phyloP scores from a whole-genome alignment of 30 jellyfish, hydroid and myxozoan species.

The Turritopsis dohrnii region DNA sequence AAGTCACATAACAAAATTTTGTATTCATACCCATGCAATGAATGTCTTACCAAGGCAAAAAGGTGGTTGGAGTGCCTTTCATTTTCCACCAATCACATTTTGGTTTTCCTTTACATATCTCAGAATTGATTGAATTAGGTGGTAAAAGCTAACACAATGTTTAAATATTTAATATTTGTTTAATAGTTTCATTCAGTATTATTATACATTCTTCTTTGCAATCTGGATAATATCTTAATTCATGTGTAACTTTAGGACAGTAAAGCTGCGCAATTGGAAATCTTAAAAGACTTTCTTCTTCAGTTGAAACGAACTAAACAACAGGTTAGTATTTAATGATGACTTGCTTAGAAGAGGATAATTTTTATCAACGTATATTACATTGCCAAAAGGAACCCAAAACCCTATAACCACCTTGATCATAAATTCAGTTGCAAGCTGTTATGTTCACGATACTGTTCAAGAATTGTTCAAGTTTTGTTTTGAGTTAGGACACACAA shows the following conservation, averaged over 20 bases:
- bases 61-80: not conserved
- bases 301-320: slow-evolving; percentile 80
- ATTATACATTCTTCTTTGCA: too few species aligned
- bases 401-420: too few species aligned
- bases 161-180: too few species aligned
- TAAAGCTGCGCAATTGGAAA: slow-evolving; percentile 83
- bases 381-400: not conserved
- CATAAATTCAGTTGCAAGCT: too few species aligned
- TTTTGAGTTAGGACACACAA: too few species aligned
- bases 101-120: too few species aligned
- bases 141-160: too few species aligned
- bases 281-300: slow-evolving; percentile 71
- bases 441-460: too few species aligned
- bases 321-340: slow-evolving; percentile 64
- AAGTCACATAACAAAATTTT: slow-evolving; percentile 1
- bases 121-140: not conserved
- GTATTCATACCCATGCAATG: not conserved
- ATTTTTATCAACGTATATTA: too few species aligned
- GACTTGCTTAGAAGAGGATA: too few species aligned
- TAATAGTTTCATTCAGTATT: too few species aligned
- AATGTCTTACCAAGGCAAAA: not conserved
- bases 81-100: not conserved
- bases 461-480: too few species aligned
- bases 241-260: slow-evolving; percentile 47
- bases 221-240: not conserved